Evolutionary conservation across 2,888 invertebrate genomes (phyloP), one percentile per base, ranked within the genome.

Genomic region (Anarsia innoxiella): DNA sequence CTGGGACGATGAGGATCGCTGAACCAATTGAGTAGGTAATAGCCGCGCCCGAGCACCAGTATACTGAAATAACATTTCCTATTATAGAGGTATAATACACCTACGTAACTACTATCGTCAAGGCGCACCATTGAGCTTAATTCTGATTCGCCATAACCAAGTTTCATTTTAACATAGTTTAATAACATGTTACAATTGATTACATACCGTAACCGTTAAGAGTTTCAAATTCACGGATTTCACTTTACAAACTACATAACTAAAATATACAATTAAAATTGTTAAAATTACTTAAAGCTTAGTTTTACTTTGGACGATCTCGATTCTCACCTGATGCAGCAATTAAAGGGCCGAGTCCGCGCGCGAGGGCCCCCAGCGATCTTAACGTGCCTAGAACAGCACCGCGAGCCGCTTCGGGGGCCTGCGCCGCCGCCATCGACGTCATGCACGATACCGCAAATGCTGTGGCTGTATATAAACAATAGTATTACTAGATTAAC

Each of bases 381-480:
- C 99, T 88, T 63, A 98, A 95, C 47, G 95, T 93, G 8, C 99
- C 99, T 64, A 98, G 90, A 46, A 96, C 93, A 0, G 93, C 92
- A 15, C 99, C 99, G 64, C 97, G 96, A 59, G 96, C 93, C 60
- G 91, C 91, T 41, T 83, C 87, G 23, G 90, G 90, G 34, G 78
- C 73, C 65, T 92, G 91, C 46, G 90, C 89, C 2, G 97, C 95
- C n/a, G 94, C 94, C 70, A 97, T 82, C 2, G 97, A 94, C 57
- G 96, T 98, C 83, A 99, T 88, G 61, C 96, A 96, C 8, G 99
- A 97, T 12, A 99, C 97, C 16, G 97, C 96, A 71, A 96, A 90
- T n/a, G 94, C 92, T 6, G 94, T 94, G 11, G 94, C 93, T 93
- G 47, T 5, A n/a, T n/a, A n/a, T n/a, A n/a, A n/a, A n/a, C n/a